phyloP scores from a whole-genome alignment of 2,113 vertebrate genomes.

The Trogon melanurus region DNA sequence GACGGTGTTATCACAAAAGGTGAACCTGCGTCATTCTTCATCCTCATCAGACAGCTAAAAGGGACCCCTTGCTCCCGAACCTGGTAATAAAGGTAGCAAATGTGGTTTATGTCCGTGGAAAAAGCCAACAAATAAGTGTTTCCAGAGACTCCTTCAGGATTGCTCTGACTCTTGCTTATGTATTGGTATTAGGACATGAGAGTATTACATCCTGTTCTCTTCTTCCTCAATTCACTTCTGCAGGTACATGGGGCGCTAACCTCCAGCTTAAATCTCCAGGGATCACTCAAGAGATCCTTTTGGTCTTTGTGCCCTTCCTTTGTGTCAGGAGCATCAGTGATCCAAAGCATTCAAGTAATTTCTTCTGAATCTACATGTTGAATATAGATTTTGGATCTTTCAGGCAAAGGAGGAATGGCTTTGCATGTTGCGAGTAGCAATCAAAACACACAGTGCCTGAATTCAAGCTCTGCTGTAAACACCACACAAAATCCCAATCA shows the following conservation, averaged over 20 bases:
- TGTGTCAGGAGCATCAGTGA: not conserved
- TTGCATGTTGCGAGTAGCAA: not conserved
- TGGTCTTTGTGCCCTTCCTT: not conserved
- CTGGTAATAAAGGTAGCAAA: not conserved
- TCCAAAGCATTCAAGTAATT: not conserved
- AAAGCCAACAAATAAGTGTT: not conserved
- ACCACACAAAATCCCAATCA: not conserved
- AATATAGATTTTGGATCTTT: not conserved
- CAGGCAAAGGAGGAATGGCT: not conserved
- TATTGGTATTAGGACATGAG: not conserved
- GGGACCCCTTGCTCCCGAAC: not conserved
- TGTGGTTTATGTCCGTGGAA: not conserved
- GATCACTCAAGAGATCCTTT: not conserved
- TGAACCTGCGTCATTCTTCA: rapidly evolving
- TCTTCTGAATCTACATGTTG: not conserved
- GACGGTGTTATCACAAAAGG: not conserved
- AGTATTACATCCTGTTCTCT: not conserved
- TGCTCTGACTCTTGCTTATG: not conserved
- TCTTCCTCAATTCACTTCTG: not conserved
- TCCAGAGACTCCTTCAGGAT: not conserved
- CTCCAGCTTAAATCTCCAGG: not conserved
- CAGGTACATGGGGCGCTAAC: not conserved
- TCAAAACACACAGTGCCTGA: not conserved
- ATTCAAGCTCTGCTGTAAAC: not conserved
- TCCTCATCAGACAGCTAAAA: not conserved